These are phyloP conservation scores for Ochropacha duplaris DNA, from an alignment of 2,888 invertebrate species.

Conservation along the genomic window DNA sequence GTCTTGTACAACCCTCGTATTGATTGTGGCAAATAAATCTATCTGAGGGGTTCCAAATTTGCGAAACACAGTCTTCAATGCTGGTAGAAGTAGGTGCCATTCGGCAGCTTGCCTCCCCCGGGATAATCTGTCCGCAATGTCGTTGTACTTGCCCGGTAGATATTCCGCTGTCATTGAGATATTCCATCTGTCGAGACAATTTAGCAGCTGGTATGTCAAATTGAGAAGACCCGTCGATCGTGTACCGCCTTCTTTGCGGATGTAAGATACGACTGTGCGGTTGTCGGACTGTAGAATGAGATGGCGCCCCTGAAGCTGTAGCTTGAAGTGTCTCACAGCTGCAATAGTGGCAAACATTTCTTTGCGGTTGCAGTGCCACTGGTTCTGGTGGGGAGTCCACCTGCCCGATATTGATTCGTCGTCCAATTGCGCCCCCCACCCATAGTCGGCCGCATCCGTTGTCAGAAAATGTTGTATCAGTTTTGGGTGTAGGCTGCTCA, in stretches of 20 bases:
- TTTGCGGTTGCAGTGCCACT: constrained; percentile 31
- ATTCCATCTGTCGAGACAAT: no score
- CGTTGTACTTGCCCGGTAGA: constrained; percentile 30
- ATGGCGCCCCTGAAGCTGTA: background rate
- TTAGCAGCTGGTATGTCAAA: background rate
- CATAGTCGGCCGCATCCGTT: no score
- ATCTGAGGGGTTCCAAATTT: constrained; percentile 2
- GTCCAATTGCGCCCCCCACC: no score
- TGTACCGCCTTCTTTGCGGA: constrained; percentile 25
- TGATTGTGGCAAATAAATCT: constrained; percentile 6
- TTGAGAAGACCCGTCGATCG: constrained; percentile 6
- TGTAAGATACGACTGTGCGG: constrained; percentile 22
- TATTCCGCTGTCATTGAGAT: constrained; percentile 2
- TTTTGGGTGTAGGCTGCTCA: no score
- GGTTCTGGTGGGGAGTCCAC: no score
- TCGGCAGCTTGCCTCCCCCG: constrained; percentile 16
- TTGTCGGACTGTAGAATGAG: constrained; percentile 28
- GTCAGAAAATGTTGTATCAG: no score
- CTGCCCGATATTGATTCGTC: no score
- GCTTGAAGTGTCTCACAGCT: constrained; percentile 5
- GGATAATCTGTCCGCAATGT: constrained; percentile 24
- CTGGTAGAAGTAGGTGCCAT: constrained; percentile 17
- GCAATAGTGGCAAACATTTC: constrained; percentile 22
- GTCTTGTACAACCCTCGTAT: background rate
- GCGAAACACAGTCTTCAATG: background rate